These are phyloP conservation scores for Cirrhinus molitorella DNA, from an alignment of 2,797 vertebrate genomes.

Conservation along the genomic window DNA sequence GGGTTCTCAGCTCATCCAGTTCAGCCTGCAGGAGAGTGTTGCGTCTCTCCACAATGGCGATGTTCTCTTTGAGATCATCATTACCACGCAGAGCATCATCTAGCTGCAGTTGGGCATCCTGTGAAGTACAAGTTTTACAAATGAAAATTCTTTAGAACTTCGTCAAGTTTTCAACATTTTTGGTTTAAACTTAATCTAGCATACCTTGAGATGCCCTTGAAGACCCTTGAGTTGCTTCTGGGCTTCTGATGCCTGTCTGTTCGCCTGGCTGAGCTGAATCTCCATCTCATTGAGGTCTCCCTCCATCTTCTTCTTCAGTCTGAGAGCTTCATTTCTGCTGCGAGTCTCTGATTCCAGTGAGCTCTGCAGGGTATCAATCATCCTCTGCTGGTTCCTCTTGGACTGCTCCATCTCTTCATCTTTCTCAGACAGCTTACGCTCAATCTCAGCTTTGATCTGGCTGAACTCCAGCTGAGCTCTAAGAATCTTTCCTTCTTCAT, in stretches of 20 bases:
- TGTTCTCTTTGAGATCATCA: constrained; percentile 83
- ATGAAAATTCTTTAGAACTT: fast-evolving
- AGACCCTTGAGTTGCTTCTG: constrained; percentile 77
- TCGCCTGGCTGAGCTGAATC: constrained; percentile 76
- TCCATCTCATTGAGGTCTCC: constrained; percentile 80
- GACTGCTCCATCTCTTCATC: constrained; percentile 85
- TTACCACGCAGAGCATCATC: constrained; percentile 70
- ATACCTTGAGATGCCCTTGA: constrained; percentile 75
- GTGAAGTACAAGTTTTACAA: neutral
- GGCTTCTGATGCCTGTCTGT: constrained; percentile 73
- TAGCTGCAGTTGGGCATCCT: constrained; percentile 81
- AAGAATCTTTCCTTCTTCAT: constrained; percentile 82
- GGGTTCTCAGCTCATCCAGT: no score
- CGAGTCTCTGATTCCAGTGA: constrained; percentile 68
- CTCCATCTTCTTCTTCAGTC: constrained; percentile 68
- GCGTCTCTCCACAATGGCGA: constrained; percentile 56
- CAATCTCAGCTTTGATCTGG: constrained; percentile 80
- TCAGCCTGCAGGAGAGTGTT: no score
- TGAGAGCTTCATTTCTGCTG: no score
- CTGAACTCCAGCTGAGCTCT: constrained; percentile 81
- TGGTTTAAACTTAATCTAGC: neutral
- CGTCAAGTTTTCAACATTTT: constrained; percentile 60
- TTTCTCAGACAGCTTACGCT: constrained; percentile 81
- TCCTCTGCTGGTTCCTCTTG: constrained; percentile 82
- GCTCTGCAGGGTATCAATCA: constrained; percentile 73